These are phyloP conservation scores for Tetanocera ferruginea DNA, from an alignment of 2,888 invertebrate species.

Conservation along the genomic window DNA sequence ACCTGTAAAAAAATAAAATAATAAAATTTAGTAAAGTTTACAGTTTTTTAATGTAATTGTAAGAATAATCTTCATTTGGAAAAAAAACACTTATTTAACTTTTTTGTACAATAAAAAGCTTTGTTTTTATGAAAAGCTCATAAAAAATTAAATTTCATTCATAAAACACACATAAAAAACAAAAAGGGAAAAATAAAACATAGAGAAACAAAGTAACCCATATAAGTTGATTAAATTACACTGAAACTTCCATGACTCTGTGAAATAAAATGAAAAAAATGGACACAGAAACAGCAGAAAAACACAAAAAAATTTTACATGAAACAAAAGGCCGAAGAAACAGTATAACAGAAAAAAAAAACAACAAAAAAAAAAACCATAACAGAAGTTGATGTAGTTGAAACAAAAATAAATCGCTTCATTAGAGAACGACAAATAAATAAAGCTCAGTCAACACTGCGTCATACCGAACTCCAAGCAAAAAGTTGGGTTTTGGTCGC, in stretches of 20 bases:
- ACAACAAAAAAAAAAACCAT: not conserved
- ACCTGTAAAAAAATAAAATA: not conserved
- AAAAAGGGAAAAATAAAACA: not conserved
- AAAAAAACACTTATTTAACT: too few relatives aligned
- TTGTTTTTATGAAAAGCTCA: too few relatives aligned
- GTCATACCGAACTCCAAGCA: too few relatives aligned
- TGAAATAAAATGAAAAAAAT: not conserved
- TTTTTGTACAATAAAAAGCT: too few relatives aligned
- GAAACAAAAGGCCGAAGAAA: not conserved
- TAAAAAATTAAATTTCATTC: not conserved
- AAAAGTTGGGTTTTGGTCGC: not conserved
- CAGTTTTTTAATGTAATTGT: too few relatives aligned
- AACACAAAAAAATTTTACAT: not conserved
- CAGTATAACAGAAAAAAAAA: not conserved
- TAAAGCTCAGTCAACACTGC: not conserved
- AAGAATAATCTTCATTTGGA: too few relatives aligned
- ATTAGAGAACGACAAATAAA: conserved; percentile 25
- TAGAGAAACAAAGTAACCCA: not conserved
- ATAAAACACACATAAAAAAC: not conserved
- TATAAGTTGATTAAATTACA: conserved; percentile 18
- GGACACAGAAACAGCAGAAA: not conserved
- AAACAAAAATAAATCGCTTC: conserved; percentile 30
- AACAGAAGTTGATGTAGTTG: conserved; percentile 25
- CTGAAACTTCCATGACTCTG: conserved; percentile 16
- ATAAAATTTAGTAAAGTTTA: too few relatives aligned